Conservation (phyloP, 2,888 invertebrate genomes). For the Amaurobius ferox region DNA sequence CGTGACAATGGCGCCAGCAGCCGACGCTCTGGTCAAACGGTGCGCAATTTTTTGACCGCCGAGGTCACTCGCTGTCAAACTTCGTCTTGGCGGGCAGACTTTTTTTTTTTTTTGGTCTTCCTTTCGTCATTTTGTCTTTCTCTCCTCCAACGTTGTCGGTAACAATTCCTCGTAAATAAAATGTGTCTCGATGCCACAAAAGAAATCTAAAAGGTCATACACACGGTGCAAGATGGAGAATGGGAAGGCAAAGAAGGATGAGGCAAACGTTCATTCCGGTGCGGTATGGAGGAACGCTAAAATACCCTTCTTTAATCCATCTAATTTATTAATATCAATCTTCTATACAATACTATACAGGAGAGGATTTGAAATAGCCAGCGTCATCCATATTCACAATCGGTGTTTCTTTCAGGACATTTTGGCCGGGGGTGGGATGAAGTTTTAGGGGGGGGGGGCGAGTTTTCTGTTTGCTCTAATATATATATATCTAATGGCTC, state of each 20-base stretch:
- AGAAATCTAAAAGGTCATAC: conserved; percentile 43
- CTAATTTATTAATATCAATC: too few species aligned
- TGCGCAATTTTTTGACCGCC: conserved; percentile 43
- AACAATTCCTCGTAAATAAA: conserved; percentile 69
- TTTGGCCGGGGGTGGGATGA: too few species aligned
- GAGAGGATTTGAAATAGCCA: too few species aligned
- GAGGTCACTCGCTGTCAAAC: conserved; percentile 46
- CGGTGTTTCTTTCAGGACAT: too few species aligned
- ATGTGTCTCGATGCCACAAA: conserved; percentile 57
- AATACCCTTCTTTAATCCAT: too few species aligned
- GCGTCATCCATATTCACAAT: too few species aligned
- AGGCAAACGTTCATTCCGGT: background rate
- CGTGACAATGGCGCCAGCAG: conserved; percentile 40
- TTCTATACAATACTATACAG: too few species aligned
- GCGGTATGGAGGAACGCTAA: too few species aligned
- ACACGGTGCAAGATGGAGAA: background rate
- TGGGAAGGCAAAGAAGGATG: background rate
- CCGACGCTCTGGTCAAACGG: conserved; percentile 58
- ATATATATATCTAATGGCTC: too few species aligned
- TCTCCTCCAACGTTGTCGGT: background rate
- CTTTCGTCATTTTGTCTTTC: background rate
- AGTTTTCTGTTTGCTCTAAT: too few species aligned
- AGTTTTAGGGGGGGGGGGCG: too few species aligned
- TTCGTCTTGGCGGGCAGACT: background rate
- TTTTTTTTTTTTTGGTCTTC: background rate